Percentiles rank a stretch among this genome's conserved stretches.
Evolutionary conservation across 2,888 invertebrate species (phyloP).

Genomic region (Trachelus tabidus): DNA sequence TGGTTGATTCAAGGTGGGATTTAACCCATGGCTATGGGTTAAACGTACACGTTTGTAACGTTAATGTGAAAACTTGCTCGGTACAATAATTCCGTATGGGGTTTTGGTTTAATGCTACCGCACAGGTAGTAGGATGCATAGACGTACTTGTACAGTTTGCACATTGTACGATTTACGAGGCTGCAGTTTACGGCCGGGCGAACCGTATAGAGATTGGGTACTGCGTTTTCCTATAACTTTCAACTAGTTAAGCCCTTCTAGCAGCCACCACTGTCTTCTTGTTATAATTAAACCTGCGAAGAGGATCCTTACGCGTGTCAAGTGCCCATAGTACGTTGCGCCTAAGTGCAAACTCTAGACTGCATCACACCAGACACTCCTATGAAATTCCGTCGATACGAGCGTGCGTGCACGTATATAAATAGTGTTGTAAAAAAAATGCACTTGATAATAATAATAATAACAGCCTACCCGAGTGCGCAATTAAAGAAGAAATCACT

Average conservation of each 20-base stretch:
- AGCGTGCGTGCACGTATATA: background rate
- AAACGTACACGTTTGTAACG: conserved; percentile 27
- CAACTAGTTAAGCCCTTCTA: background rate
- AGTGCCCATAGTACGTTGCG: background rate
- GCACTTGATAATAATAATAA: background rate
- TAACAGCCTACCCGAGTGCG: background rate
- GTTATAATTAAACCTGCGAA: background rate
- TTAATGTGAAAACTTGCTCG: conserved; percentile 38
- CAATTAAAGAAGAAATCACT: background rate
- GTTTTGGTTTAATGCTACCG: background rate
- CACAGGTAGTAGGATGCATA: background rate
- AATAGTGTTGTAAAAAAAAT: background rate
- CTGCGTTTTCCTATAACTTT: conserved; percentile 17
- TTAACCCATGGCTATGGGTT: background rate
- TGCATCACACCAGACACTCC: background rate
- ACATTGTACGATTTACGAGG: conserved; percentile 32
- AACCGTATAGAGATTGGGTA: conserved; percentile 19
- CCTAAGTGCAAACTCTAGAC: background rate
- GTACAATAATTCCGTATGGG: background rate
- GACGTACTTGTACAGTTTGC: conserved; percentile 22
- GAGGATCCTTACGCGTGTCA: background rate
- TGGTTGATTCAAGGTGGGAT: no score
- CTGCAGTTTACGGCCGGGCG: conserved; percentile 21
- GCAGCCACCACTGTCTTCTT: background rate
- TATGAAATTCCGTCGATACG: background rate